Conservation (phyloP, 1,140 invertebrate genomes). For the Diabrotica virgifera region DNA sequence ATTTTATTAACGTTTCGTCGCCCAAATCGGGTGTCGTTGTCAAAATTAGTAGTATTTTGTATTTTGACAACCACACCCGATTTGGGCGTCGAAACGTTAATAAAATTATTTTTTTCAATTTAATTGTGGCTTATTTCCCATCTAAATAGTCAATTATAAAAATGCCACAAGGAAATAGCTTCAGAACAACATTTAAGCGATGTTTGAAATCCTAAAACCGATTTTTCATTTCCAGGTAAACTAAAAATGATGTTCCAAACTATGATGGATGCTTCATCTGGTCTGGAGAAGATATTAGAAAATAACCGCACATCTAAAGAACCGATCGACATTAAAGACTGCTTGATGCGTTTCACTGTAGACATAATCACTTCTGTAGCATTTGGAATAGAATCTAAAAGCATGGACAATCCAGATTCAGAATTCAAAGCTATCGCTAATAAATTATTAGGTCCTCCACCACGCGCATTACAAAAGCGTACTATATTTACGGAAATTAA, state of each 20-base stretch:
- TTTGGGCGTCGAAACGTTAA: no score
- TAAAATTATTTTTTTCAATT: no score
- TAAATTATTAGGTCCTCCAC: background rate
- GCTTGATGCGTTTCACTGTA: conserved; percentile 41
- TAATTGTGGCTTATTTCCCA: no score
- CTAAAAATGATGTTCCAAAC: conserved; percentile 50
- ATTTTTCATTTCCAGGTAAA: conserved; percentile 36
- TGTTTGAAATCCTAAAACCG: background rate
- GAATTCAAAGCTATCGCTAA: conserved; percentile 31
- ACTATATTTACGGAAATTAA: no score
- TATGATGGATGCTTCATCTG: conserved; percentile 24
- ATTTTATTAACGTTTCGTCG: no score
- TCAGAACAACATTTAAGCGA: no score
- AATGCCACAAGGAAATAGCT: no score
- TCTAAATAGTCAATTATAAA: no score
- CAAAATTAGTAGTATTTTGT: no score
- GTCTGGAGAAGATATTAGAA: conserved; percentile 48
- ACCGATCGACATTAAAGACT: conserved; percentile 52
- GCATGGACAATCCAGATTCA: conserved; percentile 52
- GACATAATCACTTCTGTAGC: conserved; percentile 55
- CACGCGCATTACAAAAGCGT: no score
- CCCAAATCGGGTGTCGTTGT: no score
- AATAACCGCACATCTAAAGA: conserved; percentile 15
- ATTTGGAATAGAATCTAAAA: conserved; percentile 58
- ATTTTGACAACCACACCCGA: no score